Percentiles rank a stretch among this genome's conserved stretches.
phyloP scores from a whole-genome alignment of 1,140 invertebrate species.

The Cyphomyrmex costatus region DNA sequence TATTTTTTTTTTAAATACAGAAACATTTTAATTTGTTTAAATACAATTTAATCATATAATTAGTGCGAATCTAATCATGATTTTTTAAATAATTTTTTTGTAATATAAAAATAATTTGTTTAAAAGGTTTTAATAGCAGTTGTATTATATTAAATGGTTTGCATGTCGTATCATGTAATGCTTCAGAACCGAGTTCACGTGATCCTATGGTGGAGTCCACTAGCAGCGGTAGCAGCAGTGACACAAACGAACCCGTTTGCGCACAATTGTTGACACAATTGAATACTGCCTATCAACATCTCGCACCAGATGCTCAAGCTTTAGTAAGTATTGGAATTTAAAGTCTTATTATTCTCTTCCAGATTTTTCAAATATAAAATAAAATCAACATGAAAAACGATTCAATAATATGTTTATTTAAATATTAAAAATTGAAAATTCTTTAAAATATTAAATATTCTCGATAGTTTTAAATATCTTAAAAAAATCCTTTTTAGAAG shows the following conservation, averaged over 20 bases:
- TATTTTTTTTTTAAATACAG: not conserved
- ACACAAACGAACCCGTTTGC: constrained; percentile 85
- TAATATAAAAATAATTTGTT: not conserved
- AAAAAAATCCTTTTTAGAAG: not conserved
- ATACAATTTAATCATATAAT: not conserved
- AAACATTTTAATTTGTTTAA: not conserved
- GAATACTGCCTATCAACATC: constrained; percentile 85
- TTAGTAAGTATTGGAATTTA: constrained; percentile 77
- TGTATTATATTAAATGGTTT: not conserved
- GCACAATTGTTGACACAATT: constrained; percentile 85
- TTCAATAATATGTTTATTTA: not conserved
- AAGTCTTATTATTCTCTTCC: not conserved
- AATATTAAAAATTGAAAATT: not conserved
- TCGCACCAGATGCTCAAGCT: constrained; percentile 86
- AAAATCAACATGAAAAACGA: not conserved
- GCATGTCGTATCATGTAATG: not conserved
- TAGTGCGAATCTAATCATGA: not conserved
- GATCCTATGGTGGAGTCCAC: constrained; percentile 86
- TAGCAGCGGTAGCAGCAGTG: constrained; percentile 84
- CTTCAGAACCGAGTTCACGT: constrained; percentile 84
- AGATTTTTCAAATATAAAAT: not conserved
- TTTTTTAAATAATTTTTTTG: not conserved
- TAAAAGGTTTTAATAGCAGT: not conserved
- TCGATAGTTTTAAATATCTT: not conserved
- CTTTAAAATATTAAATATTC: not conserved